Evolutionary conservation across 37 sponge, comb jelly and placozoan genomes (phyloP).

Genomic region (Agelas oroides): DNA sequence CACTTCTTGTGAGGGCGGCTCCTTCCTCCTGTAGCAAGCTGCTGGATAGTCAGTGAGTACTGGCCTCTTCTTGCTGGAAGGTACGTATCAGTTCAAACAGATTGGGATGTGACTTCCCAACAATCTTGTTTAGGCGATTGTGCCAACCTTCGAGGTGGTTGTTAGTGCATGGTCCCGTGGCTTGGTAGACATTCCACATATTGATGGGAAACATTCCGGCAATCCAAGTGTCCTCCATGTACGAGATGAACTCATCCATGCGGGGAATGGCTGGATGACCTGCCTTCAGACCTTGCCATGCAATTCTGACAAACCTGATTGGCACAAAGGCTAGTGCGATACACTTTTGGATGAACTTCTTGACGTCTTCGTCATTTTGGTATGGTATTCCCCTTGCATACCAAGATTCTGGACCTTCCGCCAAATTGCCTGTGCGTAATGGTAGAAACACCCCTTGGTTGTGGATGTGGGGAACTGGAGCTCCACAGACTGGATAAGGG

Average conservation of each 20-base stretch:
- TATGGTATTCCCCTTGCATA: too few species aligned
- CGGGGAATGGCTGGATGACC: not conserved
- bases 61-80: not conserved
- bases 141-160: slow-evolving; percentile 33
- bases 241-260: not conserved
- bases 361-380: not conserved
- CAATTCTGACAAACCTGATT: not conserved
- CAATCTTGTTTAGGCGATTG: not conserved
- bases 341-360: not conserved
- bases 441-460: too few species aligned
- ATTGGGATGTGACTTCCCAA: slow-evolving; percentile 19
- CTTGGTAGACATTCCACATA: not conserved
- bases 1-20: too few species aligned
- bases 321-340: not conserved
- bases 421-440: too few species aligned
- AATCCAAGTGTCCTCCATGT: not conserved
- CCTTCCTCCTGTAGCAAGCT: too few species aligned
- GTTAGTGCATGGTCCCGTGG: not conserved
- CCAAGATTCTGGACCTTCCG: too few species aligned
- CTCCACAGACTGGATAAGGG: too few species aligned
- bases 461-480: too few species aligned
- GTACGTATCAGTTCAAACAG: not conserved
- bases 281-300: slow-evolving; percentile 1
- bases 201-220: not conserved
- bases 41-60: too few species aligned